Evolutionary conservation across 2,888 invertebrate species (phyloP), one percentile per base, ranked within the genome.

Genomic region (Auanema freiburgensis): DNA sequence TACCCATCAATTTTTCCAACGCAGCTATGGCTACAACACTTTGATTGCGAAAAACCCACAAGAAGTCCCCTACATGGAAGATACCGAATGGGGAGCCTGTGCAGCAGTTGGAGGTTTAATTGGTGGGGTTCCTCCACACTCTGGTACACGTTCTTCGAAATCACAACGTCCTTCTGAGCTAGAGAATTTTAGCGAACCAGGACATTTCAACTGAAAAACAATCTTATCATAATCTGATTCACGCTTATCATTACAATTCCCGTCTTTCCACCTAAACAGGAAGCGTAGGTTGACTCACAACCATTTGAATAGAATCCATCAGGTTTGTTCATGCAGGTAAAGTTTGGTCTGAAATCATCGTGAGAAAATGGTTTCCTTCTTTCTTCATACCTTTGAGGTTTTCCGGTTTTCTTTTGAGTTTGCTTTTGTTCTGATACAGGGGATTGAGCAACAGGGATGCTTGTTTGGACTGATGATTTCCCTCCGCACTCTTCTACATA

Each of bases 1-100:
- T 67, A 71, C 0, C 78, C 77, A 61, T 78, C 74, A 1, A 57
- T 14, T 53, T 70, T 74, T 63, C 72, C 76, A 14, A 40, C 23
- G 46, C 77, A 79, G 50, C 33, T 33, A 33, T 33, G 33, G 33
- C 33, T 33, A 33, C n/a, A n/a, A n/a, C n/a, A n/a, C n/a, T n/a
- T n/a, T n/a, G n/a, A n/a, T n/a, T n/a, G n/a, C n/a, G n/a, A n/a
- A n/a, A n/a, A n/a, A n/a, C n/a, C n/a, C n/a, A n/a, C n/a, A 33
- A 33, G 8, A 33, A 33, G 33, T 33, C n/a, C n/a, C n/a, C n/a
- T 5, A 33, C 33, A 33, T 33, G 3, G 33, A 33, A 33, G 33
- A 3, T 33, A 33, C 33, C 8, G 33, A 8, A 33, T 3, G 4
- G 8, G 8, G 4, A 33, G 33, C 4, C 8, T 33, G 4, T 5